Conservation (phyloP, 1,140 invertebrate species). For the Orchestia grillus region DNA sequence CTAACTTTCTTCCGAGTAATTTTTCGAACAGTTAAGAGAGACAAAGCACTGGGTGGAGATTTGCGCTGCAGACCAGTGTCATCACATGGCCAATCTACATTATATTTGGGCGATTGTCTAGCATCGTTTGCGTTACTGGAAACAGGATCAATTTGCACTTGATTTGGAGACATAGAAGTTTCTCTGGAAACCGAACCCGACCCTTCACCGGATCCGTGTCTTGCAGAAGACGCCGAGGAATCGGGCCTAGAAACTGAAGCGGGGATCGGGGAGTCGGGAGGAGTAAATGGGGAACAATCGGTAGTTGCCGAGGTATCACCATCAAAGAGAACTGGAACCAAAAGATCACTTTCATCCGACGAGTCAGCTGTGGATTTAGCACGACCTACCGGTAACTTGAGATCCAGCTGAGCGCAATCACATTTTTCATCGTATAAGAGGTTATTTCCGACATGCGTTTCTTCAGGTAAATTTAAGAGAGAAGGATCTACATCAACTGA, state of each 20-base stretch:
- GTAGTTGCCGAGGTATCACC: background rate
- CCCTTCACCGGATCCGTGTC: slow-evolving; percentile 41
- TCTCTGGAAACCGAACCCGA: slow-evolving; percentile 5
- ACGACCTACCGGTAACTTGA: background rate
- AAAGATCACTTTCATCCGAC: slow-evolving; percentile 1
- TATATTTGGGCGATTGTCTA: background rate
- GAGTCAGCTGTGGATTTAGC: background rate
- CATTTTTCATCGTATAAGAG: slow-evolving; percentile 20
- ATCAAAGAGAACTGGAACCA: slow-evolving; percentile 30
- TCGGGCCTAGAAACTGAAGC: background rate
- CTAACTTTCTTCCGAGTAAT: slow-evolving; percentile 27
- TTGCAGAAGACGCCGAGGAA: slow-evolving; percentile 34
- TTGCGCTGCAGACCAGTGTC: background rate
- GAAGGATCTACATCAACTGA: background rate
- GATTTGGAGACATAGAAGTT: background rate
- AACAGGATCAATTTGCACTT: background rate
- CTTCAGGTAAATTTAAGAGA: background rate
- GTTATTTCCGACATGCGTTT: background rate
- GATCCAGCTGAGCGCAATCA: background rate
- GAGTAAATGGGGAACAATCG: background rate
- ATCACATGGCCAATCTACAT: background rate
- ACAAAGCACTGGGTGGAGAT: background rate
- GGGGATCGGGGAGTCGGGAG: background rate
- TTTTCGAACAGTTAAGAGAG: background rate
- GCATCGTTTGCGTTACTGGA: background rate